These are phyloP conservation scores for Caloenas nicobarica DNA, from an alignment of 2,113 vertebrate species.

Conservation along the genomic window DNA sequence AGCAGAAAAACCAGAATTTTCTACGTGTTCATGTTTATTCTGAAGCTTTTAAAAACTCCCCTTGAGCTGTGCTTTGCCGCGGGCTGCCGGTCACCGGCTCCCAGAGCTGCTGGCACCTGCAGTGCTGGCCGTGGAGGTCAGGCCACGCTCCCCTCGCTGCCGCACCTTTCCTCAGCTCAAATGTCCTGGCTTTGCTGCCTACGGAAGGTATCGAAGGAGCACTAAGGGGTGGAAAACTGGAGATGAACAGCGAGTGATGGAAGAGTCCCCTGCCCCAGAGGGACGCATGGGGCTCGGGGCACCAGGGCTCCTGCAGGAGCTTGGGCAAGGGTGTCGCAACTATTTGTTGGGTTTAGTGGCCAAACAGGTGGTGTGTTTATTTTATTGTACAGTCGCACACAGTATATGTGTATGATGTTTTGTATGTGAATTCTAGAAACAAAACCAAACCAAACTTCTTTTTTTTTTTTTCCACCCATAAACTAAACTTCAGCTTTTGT, in stretches of 20 bases:
- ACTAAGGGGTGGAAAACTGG: background rate
- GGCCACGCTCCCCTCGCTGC: background rate
- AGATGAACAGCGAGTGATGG: background rate
- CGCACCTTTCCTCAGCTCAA: background rate
- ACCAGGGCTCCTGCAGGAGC: background rate
- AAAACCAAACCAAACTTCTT: background rate
- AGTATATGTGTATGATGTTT: background rate
- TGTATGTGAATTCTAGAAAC: background rate
- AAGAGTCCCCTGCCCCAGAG: background rate
- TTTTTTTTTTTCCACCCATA: background rate
- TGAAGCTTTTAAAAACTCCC: background rate
- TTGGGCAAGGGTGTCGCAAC: background rate
- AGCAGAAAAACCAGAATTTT: background rate
- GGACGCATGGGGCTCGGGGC: background rate
- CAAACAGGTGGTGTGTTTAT: background rate
- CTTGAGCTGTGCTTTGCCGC: too few relatives aligned
- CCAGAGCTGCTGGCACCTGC: background rate
- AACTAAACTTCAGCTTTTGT: background rate
- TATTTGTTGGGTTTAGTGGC: background rate
- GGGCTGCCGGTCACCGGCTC: too few relatives aligned
- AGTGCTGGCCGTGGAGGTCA: rapidly evolving
- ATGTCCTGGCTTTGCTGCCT: background rate
- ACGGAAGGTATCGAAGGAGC: background rate
- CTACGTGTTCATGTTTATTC: background rate
- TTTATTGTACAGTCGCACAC: too few relatives aligned